Evolutionary conservation across 2,888 invertebrate species (phyloP), one percentile per base, ranked within the genome.

Genomic region (Resseliella maxima): DNA sequence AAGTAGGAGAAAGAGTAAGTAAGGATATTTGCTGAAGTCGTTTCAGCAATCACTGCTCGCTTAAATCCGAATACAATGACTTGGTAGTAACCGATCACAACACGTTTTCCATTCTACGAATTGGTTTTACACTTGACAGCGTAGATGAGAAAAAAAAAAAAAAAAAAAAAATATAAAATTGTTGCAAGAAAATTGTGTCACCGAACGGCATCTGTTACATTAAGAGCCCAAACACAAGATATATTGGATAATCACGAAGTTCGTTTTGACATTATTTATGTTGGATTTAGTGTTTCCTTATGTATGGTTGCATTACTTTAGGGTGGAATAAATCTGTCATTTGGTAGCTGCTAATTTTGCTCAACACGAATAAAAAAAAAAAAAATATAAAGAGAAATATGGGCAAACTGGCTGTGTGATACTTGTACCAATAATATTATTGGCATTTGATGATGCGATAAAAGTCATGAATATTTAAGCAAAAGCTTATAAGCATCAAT

Each of bases 301-400:
- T 24, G 24, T 50, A 24, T 24, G 59, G 24, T 59, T 59, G 59
- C 24, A 59, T 59, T 59, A 24, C 24, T 24, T 59, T 10, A 24
- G 59, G n/a, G 59, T 15, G 24, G 59, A 2, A 59, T 15, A 59
- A 59, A 59, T 59, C 59, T 59, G 59, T 59, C 59, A 59, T 59
- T 59, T 59, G 59, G 12, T 59, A 24, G 59, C 59, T 59, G 59
- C 10, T 59, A 59, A 59, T 59, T 59, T 59, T 59, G 59, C 59
- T n/a, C 10, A 15, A 18, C 18, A 41, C 50, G 15, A 50, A 24
- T 59, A 59, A 59, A 59, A 24, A 50, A 50, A 18, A 50, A 50
- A 50, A 50, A 12, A 50, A 18, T 18, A 18, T 18, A 2, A 18
- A 2, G 21, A 18, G 21, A 18, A 18, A 10, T 50, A 18, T 10